phyloP scores from a whole-genome alignment of 2,888 invertebrate species.

The Baronia brevicornis region DNA sequence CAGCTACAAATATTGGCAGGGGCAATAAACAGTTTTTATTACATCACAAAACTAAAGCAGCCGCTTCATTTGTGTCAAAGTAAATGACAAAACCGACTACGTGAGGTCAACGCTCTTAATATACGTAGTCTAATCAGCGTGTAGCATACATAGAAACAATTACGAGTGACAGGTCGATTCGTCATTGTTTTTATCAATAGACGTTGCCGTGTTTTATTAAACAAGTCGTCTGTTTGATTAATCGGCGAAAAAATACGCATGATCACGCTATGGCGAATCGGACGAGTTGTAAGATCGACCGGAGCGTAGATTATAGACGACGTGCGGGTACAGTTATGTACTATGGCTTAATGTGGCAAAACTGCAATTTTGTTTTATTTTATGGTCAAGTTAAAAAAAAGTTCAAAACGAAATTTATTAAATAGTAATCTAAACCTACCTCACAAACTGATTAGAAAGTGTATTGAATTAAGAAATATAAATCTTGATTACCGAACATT shows the following conservation, averaged over 20 bases:
- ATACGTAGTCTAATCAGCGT: slow-evolving; percentile 18
- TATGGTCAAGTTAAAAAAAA: too few relatives aligned
- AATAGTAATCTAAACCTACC: too few relatives aligned
- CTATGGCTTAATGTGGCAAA: too few relatives aligned
- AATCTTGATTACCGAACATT: too few relatives aligned
- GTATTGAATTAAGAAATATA: too few relatives aligned
- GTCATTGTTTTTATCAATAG: slow-evolving; percentile 35
- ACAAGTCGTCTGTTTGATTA: background rate
- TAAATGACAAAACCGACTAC: slow-evolving; percentile 23
- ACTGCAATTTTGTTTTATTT: too few relatives aligned
- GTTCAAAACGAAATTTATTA: too few relatives aligned
- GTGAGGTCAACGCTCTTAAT: slow-evolving; percentile 20
- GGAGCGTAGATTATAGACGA: too few relatives aligned
- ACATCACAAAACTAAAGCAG: slow-evolving; percentile 5
- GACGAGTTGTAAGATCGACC: too few relatives aligned
- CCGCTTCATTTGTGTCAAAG: slow-evolving; percentile 5
- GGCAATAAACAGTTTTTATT: slow-evolving; percentile 9
- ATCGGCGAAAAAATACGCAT: slow-evolving; percentile 20
- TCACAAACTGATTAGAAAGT: too few relatives aligned
- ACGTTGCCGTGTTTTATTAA: slow-evolving; percentile 7
- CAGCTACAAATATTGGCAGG: slow-evolving; percentile 4
- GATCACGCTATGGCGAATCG: slow-evolving; percentile 17
- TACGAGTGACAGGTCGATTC: slow-evolving; percentile 33
- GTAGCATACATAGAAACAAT: slow-evolving; percentile 27
- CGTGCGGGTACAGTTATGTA: too few relatives aligned